These are phyloP conservation scores for Centropristis striata DNA, from an alignment of 2,113 vertebrate species.

Conservation along the genomic window DNA sequence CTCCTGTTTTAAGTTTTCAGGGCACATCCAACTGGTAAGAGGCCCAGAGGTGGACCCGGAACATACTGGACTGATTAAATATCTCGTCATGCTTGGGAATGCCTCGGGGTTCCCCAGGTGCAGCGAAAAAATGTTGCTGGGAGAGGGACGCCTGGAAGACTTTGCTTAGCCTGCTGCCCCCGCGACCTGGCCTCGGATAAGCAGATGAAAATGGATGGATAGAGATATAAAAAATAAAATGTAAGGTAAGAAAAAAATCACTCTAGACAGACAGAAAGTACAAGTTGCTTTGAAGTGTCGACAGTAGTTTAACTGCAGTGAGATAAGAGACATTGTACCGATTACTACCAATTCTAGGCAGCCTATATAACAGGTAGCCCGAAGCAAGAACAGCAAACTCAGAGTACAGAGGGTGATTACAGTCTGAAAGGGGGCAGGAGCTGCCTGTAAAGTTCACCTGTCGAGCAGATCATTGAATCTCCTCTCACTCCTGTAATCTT, in stretches of 20 bases:
- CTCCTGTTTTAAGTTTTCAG: too few species aligned
- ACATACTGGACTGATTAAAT: too few species aligned
- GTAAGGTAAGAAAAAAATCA: background rate
- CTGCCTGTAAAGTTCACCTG: constrained; percentile 49
- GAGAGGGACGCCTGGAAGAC: too few species aligned
- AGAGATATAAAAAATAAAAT: background rate
- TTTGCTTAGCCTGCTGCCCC: too few species aligned
- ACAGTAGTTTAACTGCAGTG: constrained; percentile 19
- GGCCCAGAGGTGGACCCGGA: too few species aligned
- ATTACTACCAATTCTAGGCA: constrained; percentile 54
- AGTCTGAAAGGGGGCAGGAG: constrained; percentile 45
- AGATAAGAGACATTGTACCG: constrained; percentile 40
- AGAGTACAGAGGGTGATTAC: constrained; percentile 60
- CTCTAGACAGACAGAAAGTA: background rate
- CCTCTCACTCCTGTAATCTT: constrained; percentile 59
- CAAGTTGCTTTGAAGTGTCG: constrained; percentile 32
- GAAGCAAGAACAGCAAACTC: constrained; percentile 54
- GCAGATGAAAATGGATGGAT: too few species aligned
- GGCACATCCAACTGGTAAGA: too few species aligned
- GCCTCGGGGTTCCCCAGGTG: too few species aligned
- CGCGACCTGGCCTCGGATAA: too few species aligned
- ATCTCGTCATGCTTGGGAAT: too few species aligned
- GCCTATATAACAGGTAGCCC: constrained; percentile 38
- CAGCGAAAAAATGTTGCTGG: too few species aligned
- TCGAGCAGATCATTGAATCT: constrained; percentile 58